Evolutionary conservation across 2,113 vertebrate genomes (phyloP).

Genomic region (Dromaius novaehollandiae): DNA sequence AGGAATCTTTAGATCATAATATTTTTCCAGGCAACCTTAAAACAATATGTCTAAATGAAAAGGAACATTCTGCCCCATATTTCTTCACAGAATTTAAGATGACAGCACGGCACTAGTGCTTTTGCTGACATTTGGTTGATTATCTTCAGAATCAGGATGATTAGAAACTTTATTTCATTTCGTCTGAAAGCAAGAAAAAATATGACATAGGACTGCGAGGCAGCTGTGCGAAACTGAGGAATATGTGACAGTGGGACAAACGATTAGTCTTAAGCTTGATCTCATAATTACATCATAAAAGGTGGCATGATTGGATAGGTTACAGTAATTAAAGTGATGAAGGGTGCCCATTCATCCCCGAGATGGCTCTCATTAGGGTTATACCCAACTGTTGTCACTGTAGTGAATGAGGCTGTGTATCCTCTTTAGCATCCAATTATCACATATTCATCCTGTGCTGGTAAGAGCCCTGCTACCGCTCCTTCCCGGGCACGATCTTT

Average conservation of each 20-base stretch:
- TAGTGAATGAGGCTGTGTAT: neutral
- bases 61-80: conserved; percentile 17
- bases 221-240: conserved; percentile 1
- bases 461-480: neutral
- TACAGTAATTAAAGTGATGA: conserved; percentile 66
- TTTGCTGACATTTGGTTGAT: neutral
- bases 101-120: neutral
- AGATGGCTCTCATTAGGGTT: conserved; percentile 24
- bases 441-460: neutral
- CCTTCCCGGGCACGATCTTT: neutral
- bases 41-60: conserved; percentile 42
- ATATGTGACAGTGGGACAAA: conserved; percentile 42
- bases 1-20: conserved; percentile 14
- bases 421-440: neutral
- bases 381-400: conserved; percentile 21
- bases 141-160: neutral
- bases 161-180: conserved; percentile 31
- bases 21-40: conserved; percentile 31
- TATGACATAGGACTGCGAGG: conserved; percentile 2
- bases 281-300: conserved; percentile 68
- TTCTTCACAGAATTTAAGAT: neutral
- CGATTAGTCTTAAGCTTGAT: conserved; percentile 41
- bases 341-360: conserved; percentile 50
- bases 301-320: conserved; percentile 59
- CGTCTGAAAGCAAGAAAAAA: neutral